A percentile compares a stretch with the other conserved stretches of the same genome.
Evolutionary conservation across 2,113 vertebrate species (phyloP).

Genomic region (Zosterops pallidus): DNA sequence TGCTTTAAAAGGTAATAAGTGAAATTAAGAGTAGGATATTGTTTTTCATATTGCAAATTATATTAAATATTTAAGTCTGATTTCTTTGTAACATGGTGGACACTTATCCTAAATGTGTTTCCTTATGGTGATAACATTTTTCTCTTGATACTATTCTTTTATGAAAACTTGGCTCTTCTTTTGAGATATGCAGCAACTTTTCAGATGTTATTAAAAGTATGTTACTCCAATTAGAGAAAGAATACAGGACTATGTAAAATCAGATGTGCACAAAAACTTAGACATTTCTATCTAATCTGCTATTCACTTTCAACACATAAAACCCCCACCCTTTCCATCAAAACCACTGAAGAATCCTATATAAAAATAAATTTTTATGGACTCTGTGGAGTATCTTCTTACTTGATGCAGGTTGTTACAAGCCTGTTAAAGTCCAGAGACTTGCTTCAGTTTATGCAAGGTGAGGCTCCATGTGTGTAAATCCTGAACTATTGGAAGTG

Average conservation of each 20-base stretch:
- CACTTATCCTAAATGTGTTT: neutral
- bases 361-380: neutral
- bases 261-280: neutral
- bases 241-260: neutral
- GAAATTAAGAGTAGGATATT: neutral
- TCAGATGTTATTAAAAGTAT: neutral
- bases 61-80: neutral
- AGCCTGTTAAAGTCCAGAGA: neutral
- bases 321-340: rapidly evolving
- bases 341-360: neutral
- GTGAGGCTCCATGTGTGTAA: neutral
- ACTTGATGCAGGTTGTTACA: neutral
- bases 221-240: neutral
- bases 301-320: neutral
- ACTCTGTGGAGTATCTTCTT: neutral
- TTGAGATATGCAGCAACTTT: neutral
- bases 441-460: neutral
- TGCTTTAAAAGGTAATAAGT: neutral
- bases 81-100: neutral
- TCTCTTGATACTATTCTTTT: neutral
- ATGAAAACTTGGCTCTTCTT: neutral
- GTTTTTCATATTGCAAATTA: neutral
- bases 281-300: neutral
- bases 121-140: neutral
- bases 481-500: neutral